A percentile compares a stretch with the other conserved stretches of the same genome.
Evolutionary conservation across 2,113 vertebrate genomes (phyloP).

Genomic region (Ceuthmochares aereus): DNA sequence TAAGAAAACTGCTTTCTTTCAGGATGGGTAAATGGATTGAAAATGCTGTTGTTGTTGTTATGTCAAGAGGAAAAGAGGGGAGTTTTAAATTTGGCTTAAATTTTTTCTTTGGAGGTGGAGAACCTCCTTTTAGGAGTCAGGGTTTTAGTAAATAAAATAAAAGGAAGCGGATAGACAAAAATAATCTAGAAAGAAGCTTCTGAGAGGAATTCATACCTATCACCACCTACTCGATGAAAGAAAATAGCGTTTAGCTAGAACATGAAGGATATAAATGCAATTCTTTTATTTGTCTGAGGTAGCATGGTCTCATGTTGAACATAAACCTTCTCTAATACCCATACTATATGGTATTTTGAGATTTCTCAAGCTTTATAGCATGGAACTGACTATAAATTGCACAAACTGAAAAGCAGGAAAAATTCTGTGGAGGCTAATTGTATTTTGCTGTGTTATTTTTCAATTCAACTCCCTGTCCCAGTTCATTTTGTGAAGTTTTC

Average conservation of each 20-base stretch:
- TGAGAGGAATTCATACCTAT: not conserved
- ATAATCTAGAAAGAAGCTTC: not conserved
- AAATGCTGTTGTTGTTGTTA: not conserved
- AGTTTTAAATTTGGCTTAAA: not conserved
- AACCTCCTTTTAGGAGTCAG: not conserved
- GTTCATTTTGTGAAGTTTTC: not conserved
- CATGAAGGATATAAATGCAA: not conserved
- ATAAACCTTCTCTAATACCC: conserved; percentile 13
- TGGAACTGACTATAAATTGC: conserved; percentile 9
- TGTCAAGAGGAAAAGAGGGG: not conserved
- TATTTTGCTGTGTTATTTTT: conserved; percentile 7
- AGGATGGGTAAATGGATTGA: not conserved
- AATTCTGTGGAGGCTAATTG: conserved; percentile 7
- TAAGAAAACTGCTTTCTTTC: not conserved
- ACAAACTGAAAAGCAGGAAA: not conserved
- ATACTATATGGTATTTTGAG: not conserved
- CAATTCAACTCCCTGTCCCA: not conserved
- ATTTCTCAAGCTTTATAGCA: not conserved
- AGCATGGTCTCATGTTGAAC: not conserved
- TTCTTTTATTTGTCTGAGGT: not conserved
- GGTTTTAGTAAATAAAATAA: not conserved
- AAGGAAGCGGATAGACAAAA: not conserved
- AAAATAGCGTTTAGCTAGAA: not conserved
- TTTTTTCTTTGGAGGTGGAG: not conserved
- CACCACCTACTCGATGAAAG: not conserved